These are phyloP conservation scores for Labroides dimidiatus DNA, from an alignment of 2,797 vertebrate species.

Conservation along the genomic window DNA sequence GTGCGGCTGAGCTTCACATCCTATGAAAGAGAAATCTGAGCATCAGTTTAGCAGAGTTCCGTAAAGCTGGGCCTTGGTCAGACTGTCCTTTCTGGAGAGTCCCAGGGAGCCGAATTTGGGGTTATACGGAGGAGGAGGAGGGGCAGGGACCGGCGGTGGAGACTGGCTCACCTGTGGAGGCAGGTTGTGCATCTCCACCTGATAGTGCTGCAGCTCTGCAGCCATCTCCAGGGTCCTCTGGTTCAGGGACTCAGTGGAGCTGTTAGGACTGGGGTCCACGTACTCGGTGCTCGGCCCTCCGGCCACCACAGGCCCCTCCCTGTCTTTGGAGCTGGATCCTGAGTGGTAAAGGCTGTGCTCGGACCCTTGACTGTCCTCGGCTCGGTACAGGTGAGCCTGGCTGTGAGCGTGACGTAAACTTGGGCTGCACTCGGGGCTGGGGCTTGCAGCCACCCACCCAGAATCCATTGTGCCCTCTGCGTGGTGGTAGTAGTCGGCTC, in stretches of 20 bases:
- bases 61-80: slow-evolving; percentile 98
- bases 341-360: slow-evolving; percentile 91
- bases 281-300: slow-evolving; percentile 86
- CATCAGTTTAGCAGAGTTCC: slow-evolving; percentile 94
- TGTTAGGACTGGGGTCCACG: slow-evolving; percentile 89
- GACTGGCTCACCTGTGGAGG: slow-evolving; percentile 83
- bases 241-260: slow-evolving; percentile 92
- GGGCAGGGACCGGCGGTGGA: slow-evolving; percentile 77
- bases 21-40: slow-evolving; percentile 39
- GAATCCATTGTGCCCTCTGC: slow-evolving; percentile 65
- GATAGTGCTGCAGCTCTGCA: slow-evolving; percentile 91
- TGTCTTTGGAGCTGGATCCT: slow-evolving; percentile 88
- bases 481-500: slow-evolving; percentile 89
- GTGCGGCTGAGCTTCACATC: slow-evolving; percentile 14
- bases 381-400: slow-evolving; percentile 85
- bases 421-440: slow-evolving; percentile 89
- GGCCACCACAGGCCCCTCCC: slow-evolving; percentile 77
- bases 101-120: slow-evolving; percentile 91
- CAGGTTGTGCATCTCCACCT: slow-evolving; percentile 88
- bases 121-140: slow-evolving; percentile 88
- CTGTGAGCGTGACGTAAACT: slow-evolving; percentile 82
- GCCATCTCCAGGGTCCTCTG: slow-evolving; percentile 91
- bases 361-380: slow-evolving; percentile 88
- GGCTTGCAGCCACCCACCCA: slow-evolving; percentile 71
- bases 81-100: slow-evolving; percentile 96